These are phyloP conservation scores for Lepisosteus osseus DNA, from an alignment of 2,113 vertebrate species.

Conservation along the genomic window DNA sequence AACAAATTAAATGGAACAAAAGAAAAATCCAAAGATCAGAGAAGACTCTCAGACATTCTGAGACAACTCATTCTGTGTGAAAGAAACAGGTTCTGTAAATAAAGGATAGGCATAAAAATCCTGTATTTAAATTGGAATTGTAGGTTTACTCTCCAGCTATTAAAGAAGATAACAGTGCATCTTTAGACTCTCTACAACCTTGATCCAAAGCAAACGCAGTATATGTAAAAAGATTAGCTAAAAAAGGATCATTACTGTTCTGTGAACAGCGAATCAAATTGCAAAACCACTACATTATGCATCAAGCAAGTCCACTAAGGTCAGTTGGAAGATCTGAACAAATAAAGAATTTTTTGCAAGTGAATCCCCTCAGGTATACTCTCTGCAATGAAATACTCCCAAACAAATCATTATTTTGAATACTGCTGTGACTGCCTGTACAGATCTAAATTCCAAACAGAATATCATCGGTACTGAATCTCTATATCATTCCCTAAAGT, in stretches of 20 bases:
- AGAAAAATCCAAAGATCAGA: too few relatives aligned
- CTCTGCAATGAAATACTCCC: conserved; percentile 45
- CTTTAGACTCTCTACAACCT: too few relatives aligned
- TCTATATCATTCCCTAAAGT: conserved; percentile 24
- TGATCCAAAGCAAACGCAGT: neutral
- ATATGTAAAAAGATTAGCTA: too few relatives aligned
- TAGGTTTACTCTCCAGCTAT: too few relatives aligned
- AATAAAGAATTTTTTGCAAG: conserved; percentile 49
- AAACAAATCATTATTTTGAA: conserved; percentile 61
- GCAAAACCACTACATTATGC: conserved; percentile 32
- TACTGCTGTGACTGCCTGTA: conserved; percentile 57
- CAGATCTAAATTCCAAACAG: conserved; percentile 19
- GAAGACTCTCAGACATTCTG: too few relatives aligned
- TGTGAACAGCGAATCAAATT: neutral
- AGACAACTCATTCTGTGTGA: too few relatives aligned
- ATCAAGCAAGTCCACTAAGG: conserved; percentile 33
- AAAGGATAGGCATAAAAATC: too few relatives aligned
- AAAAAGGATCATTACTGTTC: too few relatives aligned
- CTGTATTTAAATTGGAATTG: too few relatives aligned
- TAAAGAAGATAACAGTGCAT: too few relatives aligned
- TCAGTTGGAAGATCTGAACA: conserved; percentile 47
- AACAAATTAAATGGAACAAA: too few relatives aligned
- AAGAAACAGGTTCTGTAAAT: too few relatives aligned
- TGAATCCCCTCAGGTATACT: conserved; percentile 35
- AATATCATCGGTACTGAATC: conserved; percentile 8